phyloP scores from a whole-genome alignment of 2,797 vertebrate genomes.

The Pithecia hirsuta region DNA sequence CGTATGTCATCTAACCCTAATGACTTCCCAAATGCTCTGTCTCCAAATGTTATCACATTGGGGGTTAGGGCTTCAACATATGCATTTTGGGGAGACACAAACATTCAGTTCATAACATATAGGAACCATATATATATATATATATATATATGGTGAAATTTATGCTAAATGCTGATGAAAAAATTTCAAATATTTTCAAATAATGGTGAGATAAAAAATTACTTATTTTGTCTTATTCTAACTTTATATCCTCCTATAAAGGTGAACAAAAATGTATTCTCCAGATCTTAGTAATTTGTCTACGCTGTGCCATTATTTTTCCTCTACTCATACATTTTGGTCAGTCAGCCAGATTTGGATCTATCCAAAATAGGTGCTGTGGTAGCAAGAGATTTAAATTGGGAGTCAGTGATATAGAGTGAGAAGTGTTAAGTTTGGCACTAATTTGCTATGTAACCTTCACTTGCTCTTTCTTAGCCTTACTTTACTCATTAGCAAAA shows the following conservation, averaged over 20 bases:
- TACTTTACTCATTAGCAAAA: background rate
- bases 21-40: background rate
- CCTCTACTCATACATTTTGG: background rate
- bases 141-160: background rate
- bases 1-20: background rate
- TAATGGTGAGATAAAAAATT: background rate
- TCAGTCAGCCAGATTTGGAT: background rate
- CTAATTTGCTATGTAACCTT: background rate
- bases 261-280: background rate
- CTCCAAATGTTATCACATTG: background rate
- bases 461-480: background rate
- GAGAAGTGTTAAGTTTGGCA: background rate
- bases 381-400: background rate
- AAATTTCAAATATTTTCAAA: background rate
- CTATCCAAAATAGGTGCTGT: background rate
- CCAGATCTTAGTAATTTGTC: background rate
- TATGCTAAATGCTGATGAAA: background rate
- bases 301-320: background rate
- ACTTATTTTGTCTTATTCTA: background rate
- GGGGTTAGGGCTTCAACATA: background rate
- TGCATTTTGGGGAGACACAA: background rate
- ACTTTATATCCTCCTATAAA: background rate
- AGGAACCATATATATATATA: background rate
- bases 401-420: background rate
- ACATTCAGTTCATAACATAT: background rate